Percentiles rank a stretch among this genome's conserved stretches.
These are phyloP conservation scores for Toxonevra muliebris DNA, from an alignment of 2,888 invertebrate species.

Conservation along the genomic window DNA sequence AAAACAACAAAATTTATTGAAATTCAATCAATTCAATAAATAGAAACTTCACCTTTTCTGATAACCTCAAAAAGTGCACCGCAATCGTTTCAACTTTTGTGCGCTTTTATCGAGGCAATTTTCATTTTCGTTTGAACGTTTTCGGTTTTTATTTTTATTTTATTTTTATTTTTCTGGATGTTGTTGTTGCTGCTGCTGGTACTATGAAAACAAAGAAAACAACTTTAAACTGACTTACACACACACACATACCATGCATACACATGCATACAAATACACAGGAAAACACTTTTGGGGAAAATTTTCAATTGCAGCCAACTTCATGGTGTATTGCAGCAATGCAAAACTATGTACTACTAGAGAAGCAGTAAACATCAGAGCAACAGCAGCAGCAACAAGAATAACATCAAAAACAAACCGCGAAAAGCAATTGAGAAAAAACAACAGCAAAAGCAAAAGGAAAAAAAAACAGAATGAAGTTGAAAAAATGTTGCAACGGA, in stretches of 20 bases:
- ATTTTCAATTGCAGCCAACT: slow-evolving; percentile 25
- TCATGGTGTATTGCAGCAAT: slow-evolving; percentile 12
- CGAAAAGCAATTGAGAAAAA: slow-evolving; percentile 23
- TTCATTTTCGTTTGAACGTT: slow-evolving; percentile 16
- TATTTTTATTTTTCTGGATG: not conserved
- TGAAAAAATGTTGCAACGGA: not conserved
- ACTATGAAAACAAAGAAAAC: slow-evolving; percentile 3
- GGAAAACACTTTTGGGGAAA: slow-evolving; percentile 16
- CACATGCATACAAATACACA: slow-evolving; percentile 18
- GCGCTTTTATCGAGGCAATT: slow-evolving; percentile 14
- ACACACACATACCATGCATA: slow-evolving; percentile 25
- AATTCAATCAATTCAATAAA: too few relatives aligned
- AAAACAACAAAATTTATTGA: too few relatives aligned
- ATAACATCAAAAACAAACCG: slow-evolving; percentile 17
- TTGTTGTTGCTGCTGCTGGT: too few relatives aligned
- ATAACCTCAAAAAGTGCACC: too few relatives aligned
- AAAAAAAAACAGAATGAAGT: slow-evolving; percentile 12
- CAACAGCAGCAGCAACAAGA: slow-evolving; percentile 24
- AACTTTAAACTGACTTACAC: slow-evolving; percentile 18
- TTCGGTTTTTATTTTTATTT: not conserved
- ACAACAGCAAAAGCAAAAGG: slow-evolving; percentile 11
- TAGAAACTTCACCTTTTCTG: not conserved
- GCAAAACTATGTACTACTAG: slow-evolving; percentile 6
- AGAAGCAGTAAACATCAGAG: not conserved
- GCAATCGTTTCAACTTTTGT: not conserved